Evolutionary conservation across 2,797 vertebrate genomes (phyloP).

Genomic region (Hemitrygon akajei): DNA sequence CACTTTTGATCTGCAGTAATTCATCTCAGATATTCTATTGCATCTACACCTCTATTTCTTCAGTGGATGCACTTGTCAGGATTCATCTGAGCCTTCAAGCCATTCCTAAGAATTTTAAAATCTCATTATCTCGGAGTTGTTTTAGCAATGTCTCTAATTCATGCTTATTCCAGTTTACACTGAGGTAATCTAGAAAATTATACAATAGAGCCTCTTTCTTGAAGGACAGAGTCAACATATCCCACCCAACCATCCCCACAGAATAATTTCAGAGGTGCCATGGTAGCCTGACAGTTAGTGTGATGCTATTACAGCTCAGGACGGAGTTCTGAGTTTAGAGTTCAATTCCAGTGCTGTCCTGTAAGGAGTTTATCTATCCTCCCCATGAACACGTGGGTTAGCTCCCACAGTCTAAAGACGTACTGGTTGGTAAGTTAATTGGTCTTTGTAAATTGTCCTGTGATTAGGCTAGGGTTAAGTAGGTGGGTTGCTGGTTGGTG

Average conservation of each 20-base stretch:
- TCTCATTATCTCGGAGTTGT: background rate
- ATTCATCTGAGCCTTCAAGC: background rate
- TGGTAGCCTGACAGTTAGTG: too few relatives aligned
- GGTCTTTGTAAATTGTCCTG: too few relatives aligned
- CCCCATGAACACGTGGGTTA: too few relatives aligned
- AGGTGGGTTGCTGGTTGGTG: too few relatives aligned
- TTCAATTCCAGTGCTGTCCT: too few relatives aligned
- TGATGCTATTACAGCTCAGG: too few relatives aligned
- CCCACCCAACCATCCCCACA: background rate
- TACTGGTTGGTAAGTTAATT: too few relatives aligned
- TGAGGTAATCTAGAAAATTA: background rate
- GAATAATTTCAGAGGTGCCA: background rate
- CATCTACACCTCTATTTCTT: background rate
- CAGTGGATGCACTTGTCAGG: background rate
- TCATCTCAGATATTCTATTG: background rate
- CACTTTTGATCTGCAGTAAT: background rate
- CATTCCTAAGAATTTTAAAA: background rate
- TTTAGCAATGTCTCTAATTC: background rate
- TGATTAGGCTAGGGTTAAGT: too few relatives aligned
- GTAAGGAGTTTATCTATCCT: too few relatives aligned
- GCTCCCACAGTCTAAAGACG: too few relatives aligned
- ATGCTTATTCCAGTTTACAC: background rate
- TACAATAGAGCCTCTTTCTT: too few relatives aligned
- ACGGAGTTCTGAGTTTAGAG: too few relatives aligned
- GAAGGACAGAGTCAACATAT: background rate